A percentile compares a stretch with the other conserved stretches of the same genome.
Conservation (phyloP, 2,113 vertebrate genomes). For the Odobenus rosmarus region DNA sequence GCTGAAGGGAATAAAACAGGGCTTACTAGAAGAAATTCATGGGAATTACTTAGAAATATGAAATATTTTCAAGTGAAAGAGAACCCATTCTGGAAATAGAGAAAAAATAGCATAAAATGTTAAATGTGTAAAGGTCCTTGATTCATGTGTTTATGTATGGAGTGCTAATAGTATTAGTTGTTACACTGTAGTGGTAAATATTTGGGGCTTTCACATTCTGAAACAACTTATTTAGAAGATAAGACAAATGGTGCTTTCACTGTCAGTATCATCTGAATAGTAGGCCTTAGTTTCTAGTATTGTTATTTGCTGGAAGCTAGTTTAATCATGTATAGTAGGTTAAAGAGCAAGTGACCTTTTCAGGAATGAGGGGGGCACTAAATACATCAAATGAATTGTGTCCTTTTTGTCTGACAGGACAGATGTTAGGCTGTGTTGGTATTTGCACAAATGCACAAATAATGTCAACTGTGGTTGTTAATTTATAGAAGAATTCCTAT, state of each 20-base stretch:
- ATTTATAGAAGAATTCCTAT: slow-evolving; percentile 82
- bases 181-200: not conserved
- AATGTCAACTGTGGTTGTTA: slow-evolving; percentile 81
- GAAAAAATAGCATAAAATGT: not conserved
- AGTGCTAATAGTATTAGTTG: not conserved
- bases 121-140: not conserved
- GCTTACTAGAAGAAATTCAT: not conserved
- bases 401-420: slow-evolving; percentile 79
- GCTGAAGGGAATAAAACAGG: not conserved
- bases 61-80: slow-evolving; percentile 18
- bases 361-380: slow-evolving; percentile 77
- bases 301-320: slow-evolving; percentile 68
- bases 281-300: not conserved
- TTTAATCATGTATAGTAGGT: slow-evolving; percentile 68
- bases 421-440: slow-evolving; percentile 86
- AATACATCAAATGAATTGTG: slow-evolving; percentile 76
- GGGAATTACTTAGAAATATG: not conserved
- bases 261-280: slow-evolving; percentile 6
- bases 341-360: slow-evolving; percentile 84
- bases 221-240: slow-evolving; percentile 66
- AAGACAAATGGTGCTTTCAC: slow-evolving; percentile 58
- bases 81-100: not conserved
- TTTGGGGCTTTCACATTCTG: not conserved
- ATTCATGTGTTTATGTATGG: not conserved
- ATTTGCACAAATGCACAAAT: slow-evolving; percentile 86